Base-by-base conservation (phyloP, 2,113 vertebrate genomes). In the Pelvicachromis taeniatus region DNA sequence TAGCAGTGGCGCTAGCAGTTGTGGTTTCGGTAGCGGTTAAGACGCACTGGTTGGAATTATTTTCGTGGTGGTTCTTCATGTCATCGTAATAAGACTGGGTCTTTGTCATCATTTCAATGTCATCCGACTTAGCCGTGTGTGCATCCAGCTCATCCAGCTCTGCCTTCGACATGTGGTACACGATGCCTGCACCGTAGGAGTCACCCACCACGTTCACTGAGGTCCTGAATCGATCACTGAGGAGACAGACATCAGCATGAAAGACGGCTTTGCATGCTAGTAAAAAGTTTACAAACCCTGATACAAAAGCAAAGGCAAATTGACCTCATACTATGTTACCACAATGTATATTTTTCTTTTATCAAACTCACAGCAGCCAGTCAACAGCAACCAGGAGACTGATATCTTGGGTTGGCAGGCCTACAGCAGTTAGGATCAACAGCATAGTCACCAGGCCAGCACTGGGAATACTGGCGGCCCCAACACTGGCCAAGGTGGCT, bases 191-290 rank as follows among this genome's bases (percentile, higher is more conserved):
- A 84, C 99, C 99, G 77, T 97, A 99, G 19, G 99, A 99, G 91
- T 99, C 99, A 1, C 99, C 98, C 80, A 99, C 98, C 21, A 99
- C 99, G 63, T 99, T 99, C 88, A 99, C 98, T 1, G 99, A 99
- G 2, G 99, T 99, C 93, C 99, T 97, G 97, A 99, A 99, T 81
- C 99, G 97, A 94, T 99, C 99, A 94, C 99, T 99, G 91, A 9
- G 29, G 16, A 38, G 35, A 83, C 10, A 81, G 19, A 80, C 61
- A 75, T 3, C 14, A 19, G 1, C 2, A 6, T n/a, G 16, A 33
- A 63, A 11, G 7, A 38, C 4, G 9, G 11, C 0, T 50, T 81
- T 48, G 12, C 4, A 52, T 23, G 23, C 29, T 6, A 12, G 4
- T n/a, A 58, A 12, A 84, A 55, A 16, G 23, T 5, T 0, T 75